Conservation (phyloP, 1,140 invertebrate species). For the Idris sp. region DNA sequence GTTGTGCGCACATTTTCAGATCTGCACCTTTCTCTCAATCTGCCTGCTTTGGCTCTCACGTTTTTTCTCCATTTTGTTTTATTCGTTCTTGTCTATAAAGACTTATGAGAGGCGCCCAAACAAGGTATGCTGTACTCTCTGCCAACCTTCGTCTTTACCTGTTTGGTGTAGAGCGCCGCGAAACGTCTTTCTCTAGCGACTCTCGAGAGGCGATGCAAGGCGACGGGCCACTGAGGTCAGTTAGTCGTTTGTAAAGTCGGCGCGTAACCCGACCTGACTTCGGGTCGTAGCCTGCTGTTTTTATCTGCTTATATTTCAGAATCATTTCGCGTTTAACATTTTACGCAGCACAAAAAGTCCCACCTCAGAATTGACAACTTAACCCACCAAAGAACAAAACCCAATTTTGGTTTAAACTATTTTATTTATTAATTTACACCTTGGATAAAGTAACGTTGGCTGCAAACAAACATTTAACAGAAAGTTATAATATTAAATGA, state of each 20-base stretch:
- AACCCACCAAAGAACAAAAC: too few relatives aligned
- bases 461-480: too few relatives aligned
- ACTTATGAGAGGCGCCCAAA: conserved; percentile 58
- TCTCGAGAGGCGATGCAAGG: conserved; percentile 21
- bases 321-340: conserved; percentile 71
- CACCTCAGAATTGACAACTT: conserved; percentile 58
- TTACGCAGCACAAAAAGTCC: conserved; percentile 41
- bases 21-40: conserved; percentile 38
- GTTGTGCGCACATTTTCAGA: conserved; percentile 15
- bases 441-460: too few relatives aligned
- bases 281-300: conserved; percentile 76
- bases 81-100: conserved; percentile 54
- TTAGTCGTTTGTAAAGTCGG: conserved; percentile 59
- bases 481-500: too few relatives aligned
- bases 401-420: too few relatives aligned
- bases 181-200: conserved; percentile 40
- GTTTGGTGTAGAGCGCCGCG: conserved; percentile 38
- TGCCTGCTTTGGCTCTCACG: conserved; percentile 30
- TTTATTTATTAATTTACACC: too few relatives aligned
- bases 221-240: conserved; percentile 54
- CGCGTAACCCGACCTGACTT: conserved; percentile 75
- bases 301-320: conserved; percentile 77
- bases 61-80: conserved; percentile 47
- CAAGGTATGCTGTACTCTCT: conserved; percentile 58
- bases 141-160: conserved; percentile 53